Conservation (phyloP, 1,140 invertebrate genomes). For the Amyelois transitella region DNA sequence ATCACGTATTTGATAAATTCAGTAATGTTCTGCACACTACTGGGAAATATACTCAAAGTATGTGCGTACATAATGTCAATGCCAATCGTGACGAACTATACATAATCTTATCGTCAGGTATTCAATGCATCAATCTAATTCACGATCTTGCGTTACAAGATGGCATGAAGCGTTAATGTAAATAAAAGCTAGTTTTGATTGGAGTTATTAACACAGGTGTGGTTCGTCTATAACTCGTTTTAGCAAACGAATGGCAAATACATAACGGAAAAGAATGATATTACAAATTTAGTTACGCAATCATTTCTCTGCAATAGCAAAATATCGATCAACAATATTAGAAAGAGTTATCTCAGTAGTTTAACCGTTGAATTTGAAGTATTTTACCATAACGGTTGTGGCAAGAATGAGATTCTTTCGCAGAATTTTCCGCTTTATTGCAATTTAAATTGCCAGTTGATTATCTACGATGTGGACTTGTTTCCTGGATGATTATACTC, state of each 20-base stretch:
- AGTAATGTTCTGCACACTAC: neutral
- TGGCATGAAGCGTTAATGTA: no score
- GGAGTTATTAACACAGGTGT: neutral
- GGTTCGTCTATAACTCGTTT: neutral
- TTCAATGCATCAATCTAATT: neutral
- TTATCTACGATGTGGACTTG: neutral
- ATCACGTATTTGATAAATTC: neutral
- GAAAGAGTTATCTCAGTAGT: no score
- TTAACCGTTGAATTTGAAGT: neutral
- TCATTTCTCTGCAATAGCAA: no score
- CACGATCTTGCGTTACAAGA: no score
- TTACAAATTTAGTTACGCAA: neutral
- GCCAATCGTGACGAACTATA: constrained; percentile 5
- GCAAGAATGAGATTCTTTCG: neutral
- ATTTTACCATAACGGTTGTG: neutral
- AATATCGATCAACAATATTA: no score
- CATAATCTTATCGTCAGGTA: neutral
- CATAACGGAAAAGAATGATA: neutral
- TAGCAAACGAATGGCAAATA: neutral
- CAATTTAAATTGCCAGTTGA: neutral
- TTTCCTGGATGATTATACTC: neutral
- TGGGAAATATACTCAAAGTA: neutral
- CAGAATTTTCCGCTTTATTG: neutral
- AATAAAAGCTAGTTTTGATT: neutral
- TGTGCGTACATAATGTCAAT: constrained; percentile 12